Evolutionary conservation across 2,113 vertebrate species (phyloP).

Genomic region (Athene noctua): DNA sequence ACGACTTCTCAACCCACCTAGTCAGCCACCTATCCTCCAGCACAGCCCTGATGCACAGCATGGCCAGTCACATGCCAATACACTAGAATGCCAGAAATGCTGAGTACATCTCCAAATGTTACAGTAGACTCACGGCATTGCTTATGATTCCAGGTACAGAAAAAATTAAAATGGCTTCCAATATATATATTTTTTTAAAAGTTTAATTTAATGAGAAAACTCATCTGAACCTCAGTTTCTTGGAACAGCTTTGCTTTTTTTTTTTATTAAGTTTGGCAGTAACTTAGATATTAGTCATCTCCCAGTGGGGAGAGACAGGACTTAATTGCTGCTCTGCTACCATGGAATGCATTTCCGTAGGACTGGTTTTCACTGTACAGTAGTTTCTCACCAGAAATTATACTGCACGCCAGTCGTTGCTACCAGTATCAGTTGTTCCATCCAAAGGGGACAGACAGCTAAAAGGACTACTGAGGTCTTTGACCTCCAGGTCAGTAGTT

Average conservation of each 20-base stretch:
- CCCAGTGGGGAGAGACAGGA: not conserved
- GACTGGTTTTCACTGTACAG: not conserved
- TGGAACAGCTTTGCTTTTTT: not conserved
- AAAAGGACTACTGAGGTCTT: not conserved
- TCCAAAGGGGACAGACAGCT: not conserved
- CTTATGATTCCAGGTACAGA: not conserved
- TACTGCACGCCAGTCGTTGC: not conserved
- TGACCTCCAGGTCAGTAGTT: slow-evolving; percentile 20
- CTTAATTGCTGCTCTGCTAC: slow-evolving; percentile 17
- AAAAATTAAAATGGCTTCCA: not conserved
- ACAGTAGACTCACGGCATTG: not conserved
- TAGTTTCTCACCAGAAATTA: slow-evolving; percentile 16
- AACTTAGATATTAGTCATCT: not conserved
- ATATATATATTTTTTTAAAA: not conserved
- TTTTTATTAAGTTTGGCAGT: not conserved
- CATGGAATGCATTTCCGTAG: not conserved
- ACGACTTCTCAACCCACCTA: slow-evolving; percentile 31
- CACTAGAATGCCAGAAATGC: not conserved
- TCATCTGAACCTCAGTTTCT: not conserved
- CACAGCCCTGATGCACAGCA: slow-evolving; percentile 17
- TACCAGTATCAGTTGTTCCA: not conserved
- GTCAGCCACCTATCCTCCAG: not conserved
- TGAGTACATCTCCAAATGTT: not conserved
- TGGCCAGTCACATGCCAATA: slow-evolving; percentile 18
- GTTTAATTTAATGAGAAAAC: not conserved